Base-by-base conservation (phyloP, 2,888 invertebrate species). In the Caenorhabditis wallacei region DNA sequence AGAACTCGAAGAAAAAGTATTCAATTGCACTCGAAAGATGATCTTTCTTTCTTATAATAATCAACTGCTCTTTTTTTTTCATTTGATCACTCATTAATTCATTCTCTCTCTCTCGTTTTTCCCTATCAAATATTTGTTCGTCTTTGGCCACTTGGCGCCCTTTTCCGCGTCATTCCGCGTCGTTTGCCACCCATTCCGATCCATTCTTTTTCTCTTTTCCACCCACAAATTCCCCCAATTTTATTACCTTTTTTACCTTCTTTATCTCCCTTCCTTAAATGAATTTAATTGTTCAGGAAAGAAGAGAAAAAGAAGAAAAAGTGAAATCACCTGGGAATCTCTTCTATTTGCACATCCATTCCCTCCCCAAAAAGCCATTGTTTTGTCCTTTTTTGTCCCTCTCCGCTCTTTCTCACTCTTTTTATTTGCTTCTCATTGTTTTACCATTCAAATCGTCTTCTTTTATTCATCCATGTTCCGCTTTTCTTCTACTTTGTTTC, bases 91-190 rank as follows among this genome's bases (percentile, higher is more conserved):
- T 78, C 68, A 61, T 69, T 69, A 48, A 61, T 69, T 63, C 37
- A 20, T 26, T 51, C 18, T 37, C 30, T 8, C 30, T 8, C 30
- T 8, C 8, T 30, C 30, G 4, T 30, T n/a, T 26, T 53, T 43
- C 46, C 26, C 35, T 48, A 22, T 37, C 54, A 53, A 76, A 76
- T 76, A 76, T 76, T 76, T 76, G 66, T 66, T 56, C 68, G n/a
- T n/a, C 74, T 56, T 20, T 46, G 46, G 46, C 75, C 75, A 69
- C 76, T 76, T 76, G 68, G 75, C 75, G 75, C 76, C n/a, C n/a
- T n/a, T n/a, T n/a, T n/a, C n/a, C 76, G 68, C 76, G 76, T 76
- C 76, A 76, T 76, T 76, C 76, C 76, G 76, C 76, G 59, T 69
- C 76, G 76, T 76, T 69, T 59, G 59, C 69, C 59, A 57, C 68